Evolutionary conservation across 2,113 vertebrate species (phyloP).

Genomic region (Hiodon tergisus): DNA sequence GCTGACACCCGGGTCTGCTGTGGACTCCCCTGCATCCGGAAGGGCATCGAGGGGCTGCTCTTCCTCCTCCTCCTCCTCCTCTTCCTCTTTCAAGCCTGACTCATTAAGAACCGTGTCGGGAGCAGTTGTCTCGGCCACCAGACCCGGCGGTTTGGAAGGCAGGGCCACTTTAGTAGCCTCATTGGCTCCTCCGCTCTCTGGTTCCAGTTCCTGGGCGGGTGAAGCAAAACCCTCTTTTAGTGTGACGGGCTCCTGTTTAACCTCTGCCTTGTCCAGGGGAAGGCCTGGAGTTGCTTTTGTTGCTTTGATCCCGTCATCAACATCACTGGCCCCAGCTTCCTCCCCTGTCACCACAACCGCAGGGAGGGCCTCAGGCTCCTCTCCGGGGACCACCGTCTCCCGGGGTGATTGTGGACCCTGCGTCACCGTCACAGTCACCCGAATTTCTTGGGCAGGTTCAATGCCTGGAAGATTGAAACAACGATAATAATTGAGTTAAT

Average conservation of each 20-base stretch:
- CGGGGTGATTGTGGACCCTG: conserved; percentile 24
- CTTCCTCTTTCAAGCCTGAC: neutral
- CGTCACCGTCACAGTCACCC: conserved; percentile 39
- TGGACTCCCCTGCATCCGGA: conserved; percentile 19
- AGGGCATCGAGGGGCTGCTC: neutral
- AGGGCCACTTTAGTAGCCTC: conserved; percentile 28
- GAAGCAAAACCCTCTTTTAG: conserved; percentile 21
- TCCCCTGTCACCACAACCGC: conserved; percentile 40
- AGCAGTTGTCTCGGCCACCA: neutral
- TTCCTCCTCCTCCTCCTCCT: conserved; percentile 8
- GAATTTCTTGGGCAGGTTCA: conserved; percentile 40
- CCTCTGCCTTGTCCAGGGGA: conserved; percentile 1
- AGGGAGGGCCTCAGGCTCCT: conserved; percentile 46
- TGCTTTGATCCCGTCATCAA: neutral
- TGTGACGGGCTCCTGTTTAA: conserved; percentile 13
- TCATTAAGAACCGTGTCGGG: neutral
- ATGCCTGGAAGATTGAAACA: conserved; percentile 23
- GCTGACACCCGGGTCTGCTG: neutral
- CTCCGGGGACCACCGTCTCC: conserved; percentile 25
- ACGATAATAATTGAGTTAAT: neutral
- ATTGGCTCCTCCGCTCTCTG: conserved; percentile 17
- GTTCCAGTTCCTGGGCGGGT: conserved; percentile 40
- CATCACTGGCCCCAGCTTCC: neutral
- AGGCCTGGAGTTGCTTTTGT: neutral
- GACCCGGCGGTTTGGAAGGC: conserved; percentile 11